Evolutionary conservation across 2,888 invertebrate genomes (phyloP).

Genomic region (Phengaris arion): DNA sequence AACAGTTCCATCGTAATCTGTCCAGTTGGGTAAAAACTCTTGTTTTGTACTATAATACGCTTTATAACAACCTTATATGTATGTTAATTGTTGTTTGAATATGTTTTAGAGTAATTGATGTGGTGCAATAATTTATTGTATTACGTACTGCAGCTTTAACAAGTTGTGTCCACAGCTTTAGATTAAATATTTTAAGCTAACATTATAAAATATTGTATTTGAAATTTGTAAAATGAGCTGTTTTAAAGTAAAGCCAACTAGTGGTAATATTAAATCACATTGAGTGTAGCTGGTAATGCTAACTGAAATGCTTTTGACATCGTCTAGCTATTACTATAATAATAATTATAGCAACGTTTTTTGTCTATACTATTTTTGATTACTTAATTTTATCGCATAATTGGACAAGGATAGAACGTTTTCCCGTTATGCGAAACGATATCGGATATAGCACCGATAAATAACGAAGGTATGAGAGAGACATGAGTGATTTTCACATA

Average conservation of each 20-base stretch:
- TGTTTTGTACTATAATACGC: conserved; percentile 17
- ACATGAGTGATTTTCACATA: too few relatives aligned
- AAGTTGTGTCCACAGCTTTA: conserved; percentile 56
- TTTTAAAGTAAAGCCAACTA: conserved; percentile 32
- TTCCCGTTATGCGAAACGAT: too few relatives aligned
- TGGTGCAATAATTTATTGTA: conserved; percentile 11
- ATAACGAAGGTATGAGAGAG: too few relatives aligned
- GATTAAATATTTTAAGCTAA: conserved; percentile 44
- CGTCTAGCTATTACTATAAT: too few relatives aligned
- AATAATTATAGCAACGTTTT: too few relatives aligned
- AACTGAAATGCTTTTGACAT: background rate
- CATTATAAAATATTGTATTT: conserved; percentile 32
- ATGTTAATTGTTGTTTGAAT: conserved; percentile 20
- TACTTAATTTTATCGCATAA: too few relatives aligned
- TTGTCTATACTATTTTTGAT: too few relatives aligned
- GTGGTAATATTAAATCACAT: background rate
- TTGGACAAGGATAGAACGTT: too few relatives aligned
- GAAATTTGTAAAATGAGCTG: conserved; percentile 37
- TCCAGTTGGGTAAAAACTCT: conserved; percentile 16
- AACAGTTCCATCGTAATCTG: conserved; percentile 9
- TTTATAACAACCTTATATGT: conserved; percentile 20
- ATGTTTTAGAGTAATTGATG: conserved; percentile 9
- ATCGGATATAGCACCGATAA: too few relatives aligned
- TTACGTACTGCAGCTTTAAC: conserved; percentile 20
- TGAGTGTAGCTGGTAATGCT: background rate